Base-by-base conservation (phyloP, 2,888 invertebrate species). In the Volucella inanis region DNA sequence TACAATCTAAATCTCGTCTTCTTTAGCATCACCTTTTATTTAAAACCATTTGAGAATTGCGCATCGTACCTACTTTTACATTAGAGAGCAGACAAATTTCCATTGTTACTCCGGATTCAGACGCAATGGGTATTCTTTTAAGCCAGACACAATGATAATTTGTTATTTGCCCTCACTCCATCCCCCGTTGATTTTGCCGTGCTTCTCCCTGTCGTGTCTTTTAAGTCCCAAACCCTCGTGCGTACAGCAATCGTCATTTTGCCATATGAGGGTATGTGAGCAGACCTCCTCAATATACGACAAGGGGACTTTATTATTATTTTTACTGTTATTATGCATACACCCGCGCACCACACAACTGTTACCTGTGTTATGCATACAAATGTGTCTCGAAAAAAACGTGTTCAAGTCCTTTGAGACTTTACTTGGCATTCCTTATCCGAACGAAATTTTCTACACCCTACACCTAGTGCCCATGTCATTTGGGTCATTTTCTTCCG, bases 331-430 rank as follows among this genome's bases (percentile, higher is more conserved):
- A 77, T 70, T 70, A 77, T 68, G 55, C 77, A 70, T 31, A 49
- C 70, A 70, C 45, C 49, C 14, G 52, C 52, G 49, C 47, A 68
- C 31, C 52, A 41, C 55, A 65, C 64, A 65, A 77, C 77, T 77
- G 54, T 62, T 70, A 77, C 68, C 70, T 70, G 77, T 70, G 54
- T 49, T 43, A 78, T 70, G 70, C 70, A 70, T 70, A 70, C 77
- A 70, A 77, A 78, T 52, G 52, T 43, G 15, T 6, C 59, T 52
- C 31, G 31, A 31, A 31, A 47, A 22, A 68, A 77, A 62, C 61
- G 61, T 70, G 70, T 49, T 50, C 22, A 41, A 47, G 57, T 64
- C 41, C 43, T 55, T 70, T 55, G 10, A 14, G 41, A 31, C 10
- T 31, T 47, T 11, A 12, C 0, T n/a, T 18, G 10, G 47, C 12